A percentile compares a stretch with the other conserved stretches of the same genome.
Evolutionary conservation across 1,140 invertebrate genomes (phyloP).

Genomic region (Ceratitis capitata): DNA sequence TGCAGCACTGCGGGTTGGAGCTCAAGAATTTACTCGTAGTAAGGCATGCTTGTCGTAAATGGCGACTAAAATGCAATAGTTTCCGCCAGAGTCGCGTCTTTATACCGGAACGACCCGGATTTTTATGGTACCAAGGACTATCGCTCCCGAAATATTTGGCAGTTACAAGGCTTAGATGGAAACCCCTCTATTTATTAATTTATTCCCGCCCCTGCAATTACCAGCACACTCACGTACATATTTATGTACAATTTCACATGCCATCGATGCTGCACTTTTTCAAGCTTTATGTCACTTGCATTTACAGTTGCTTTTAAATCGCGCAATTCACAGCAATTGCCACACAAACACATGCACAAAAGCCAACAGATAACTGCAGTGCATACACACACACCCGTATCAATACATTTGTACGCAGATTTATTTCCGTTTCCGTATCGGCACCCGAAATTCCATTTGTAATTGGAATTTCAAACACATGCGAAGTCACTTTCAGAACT

Average conservation of each 20-base stretch:
- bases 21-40: too few species aligned
- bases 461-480: constrained; percentile 19
- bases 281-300: background rate
- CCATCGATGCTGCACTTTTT: background rate
- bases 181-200: background rate
- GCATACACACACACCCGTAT: background rate
- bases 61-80: too few species aligned
- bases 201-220: background rate
- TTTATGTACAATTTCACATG: background rate
- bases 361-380: background rate
- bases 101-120: too few species aligned
- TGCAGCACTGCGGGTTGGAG: too few species aligned
- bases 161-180: too few species aligned
- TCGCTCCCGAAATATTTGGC: too few species aligned
- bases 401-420: background rate
- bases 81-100: too few species aligned
- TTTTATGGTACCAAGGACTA: too few species aligned
- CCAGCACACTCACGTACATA: background rate
- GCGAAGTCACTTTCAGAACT: background rate
- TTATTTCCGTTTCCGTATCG: background rate
- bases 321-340: background rate
- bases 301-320: background rate
- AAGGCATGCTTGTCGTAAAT: too few species aligned
- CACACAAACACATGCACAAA: background rate
- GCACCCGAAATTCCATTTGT: background rate